Base-by-base conservation (phyloP, 2,888 invertebrate genomes). In the Drosophila barbarae region DNA sequence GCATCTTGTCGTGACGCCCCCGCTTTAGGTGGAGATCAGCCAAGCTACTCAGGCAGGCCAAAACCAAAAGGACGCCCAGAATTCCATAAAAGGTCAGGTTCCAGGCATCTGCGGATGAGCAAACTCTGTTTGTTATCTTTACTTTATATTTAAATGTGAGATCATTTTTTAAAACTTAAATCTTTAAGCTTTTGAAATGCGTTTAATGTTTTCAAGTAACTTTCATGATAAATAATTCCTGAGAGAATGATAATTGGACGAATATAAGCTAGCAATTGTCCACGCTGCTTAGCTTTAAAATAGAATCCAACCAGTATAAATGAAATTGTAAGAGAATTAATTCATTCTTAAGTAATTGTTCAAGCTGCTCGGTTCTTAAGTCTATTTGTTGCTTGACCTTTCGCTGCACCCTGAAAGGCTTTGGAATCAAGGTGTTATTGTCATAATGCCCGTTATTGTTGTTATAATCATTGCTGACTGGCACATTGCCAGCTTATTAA, bases 11-110 rank as follows among this genome's bases (percentile, higher is more conserved):
- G n/a, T 76, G 76, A 3, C 79, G 77, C 5, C 68, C 76, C 18
- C 76, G 77, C 42, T 87, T 87, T 38, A 87, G 60, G 53, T 77
- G 80, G 10, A 87, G 74, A 66, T 87, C 87, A 28, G 77, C 76
- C 0, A 87, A 58, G 41, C 84, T 86, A 76, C 87, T 80, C 12
- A 72, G 56, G 12, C 72, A 71, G 18, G 75, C 61, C 30, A 86
- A 44, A 0, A 82, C 32, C 30, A 86, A 30, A 0, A 87, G 61
- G 1, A 50, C 53, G 26, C 74, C 73, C 6, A 84, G 23, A 12
- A 76, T 42, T 5, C 69, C 60, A 55, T 85, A 86, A 46, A 87
- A 87, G 13, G 74, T 67, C 38, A 86, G 51, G 50, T 87, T 87
- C 87, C 87, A 87, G 28, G 71, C 53, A 72, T 87, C 87, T 87